Percentiles rank a stretch among this genome's conserved stretches.
These are phyloP conservation scores for Tamias sibiricus DNA, from an alignment of 2,113 vertebrate species.

Conservation along the genomic window DNA sequence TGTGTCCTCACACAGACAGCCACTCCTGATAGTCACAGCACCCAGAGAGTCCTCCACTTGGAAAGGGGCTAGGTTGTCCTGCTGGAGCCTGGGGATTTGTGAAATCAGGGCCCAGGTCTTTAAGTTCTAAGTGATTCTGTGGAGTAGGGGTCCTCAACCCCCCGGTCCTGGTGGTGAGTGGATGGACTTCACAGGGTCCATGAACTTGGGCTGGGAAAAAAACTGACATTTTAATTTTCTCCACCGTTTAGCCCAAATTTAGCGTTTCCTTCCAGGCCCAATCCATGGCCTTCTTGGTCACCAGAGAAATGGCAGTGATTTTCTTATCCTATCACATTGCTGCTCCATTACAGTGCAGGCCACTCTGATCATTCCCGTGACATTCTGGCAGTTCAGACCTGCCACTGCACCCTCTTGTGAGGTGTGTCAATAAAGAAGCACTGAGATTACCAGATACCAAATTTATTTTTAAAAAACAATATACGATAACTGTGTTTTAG, in stretches of 20 bases:
- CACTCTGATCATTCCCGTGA: not conserved
- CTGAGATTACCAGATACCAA: not conserved
- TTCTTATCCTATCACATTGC: not conserved
- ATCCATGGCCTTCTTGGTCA: accelerated
- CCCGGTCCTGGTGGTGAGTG: not conserved
- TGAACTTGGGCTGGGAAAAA: not conserved
- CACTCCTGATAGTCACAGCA: not conserved
- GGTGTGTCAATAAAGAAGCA: not conserved
- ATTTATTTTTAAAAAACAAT: not conserved
- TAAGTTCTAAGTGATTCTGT: not conserved
- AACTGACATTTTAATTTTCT: not conserved
- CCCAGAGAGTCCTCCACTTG: not conserved
- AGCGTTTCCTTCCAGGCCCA: not conserved
- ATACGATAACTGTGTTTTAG: not conserved
- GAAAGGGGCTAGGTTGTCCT: not conserved
- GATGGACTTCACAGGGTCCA: not conserved
- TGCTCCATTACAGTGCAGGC: not conserved
- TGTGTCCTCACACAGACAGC: accelerated
- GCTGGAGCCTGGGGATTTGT: not conserved
- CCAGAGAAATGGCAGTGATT: not conserved
- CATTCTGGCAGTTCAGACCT: not conserved
- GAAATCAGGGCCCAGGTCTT: not conserved
- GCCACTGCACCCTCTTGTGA: not conserved
- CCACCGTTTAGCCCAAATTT: not conserved
- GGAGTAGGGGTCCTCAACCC: not conserved